phyloP scores from a whole-genome alignment of 2,888 invertebrate genomes.

The Liodrosophila aerea region DNA sequence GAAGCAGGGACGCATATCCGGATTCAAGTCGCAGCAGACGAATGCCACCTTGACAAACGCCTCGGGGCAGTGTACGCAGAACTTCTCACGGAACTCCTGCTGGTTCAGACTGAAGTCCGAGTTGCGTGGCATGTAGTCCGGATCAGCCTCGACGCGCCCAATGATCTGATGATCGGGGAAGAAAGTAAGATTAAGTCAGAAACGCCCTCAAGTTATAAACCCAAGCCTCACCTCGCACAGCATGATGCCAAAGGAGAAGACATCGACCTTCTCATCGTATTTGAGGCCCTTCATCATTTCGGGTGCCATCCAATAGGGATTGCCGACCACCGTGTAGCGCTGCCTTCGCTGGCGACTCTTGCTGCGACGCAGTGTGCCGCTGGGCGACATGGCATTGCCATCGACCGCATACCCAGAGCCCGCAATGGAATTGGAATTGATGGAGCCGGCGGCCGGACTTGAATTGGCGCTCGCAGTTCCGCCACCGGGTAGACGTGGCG shows the following conservation, averaged over 20 bases:
- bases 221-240: constrained; percentile 94
- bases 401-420: not conserved
- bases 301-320: constrained; percentile 99
- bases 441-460: constrained; percentile 11
- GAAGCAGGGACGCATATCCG: constrained; percentile 94
- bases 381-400: constrained; percentile 54
- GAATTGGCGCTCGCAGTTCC: constrained; percentile 13
- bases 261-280: constrained; percentile 97
- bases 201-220: constrained; percentile 83
- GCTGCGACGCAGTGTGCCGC: constrained; percentile 83
- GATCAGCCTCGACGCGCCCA: constrained; percentile 96
- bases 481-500: constrained; percentile 62
- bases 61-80: constrained; percentile 91
- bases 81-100: constrained; percentile 91
- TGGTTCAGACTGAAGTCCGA: constrained; percentile 96
- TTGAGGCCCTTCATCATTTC: constrained; percentile 99
- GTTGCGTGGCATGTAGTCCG: constrained; percentile 94
- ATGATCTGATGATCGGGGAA: constrained; percentile 87
- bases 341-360: constrained; percentile 89
- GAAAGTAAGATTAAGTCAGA: not conserved
- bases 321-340: constrained; percentile 97
- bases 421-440: not conserved
- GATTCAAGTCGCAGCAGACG: constrained; percentile 94
- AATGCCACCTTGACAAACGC: constrained; percentile 94
- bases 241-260: constrained; percentile 97